Percentiles rank a stretch among this genome's conserved stretches.
phyloP scores from a whole-genome alignment of 2,113 vertebrate genomes.

The Accipiter cooperii region DNA sequence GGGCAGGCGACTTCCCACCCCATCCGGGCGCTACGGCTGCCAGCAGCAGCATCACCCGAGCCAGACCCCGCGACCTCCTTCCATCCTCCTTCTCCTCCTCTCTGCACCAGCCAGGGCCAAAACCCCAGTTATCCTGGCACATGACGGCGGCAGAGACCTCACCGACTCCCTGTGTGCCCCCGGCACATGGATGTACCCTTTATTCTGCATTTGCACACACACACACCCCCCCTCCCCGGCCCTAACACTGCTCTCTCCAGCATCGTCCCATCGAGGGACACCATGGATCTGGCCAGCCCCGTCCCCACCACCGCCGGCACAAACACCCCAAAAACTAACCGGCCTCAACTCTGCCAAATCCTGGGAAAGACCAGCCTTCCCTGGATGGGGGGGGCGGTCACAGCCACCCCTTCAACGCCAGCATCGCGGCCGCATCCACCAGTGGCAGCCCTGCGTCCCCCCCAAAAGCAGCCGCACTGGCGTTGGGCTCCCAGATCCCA shows the following conservation, averaged over 20 bases:
- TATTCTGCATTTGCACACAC: neutral
- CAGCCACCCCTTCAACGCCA: neutral
- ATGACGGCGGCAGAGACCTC: neutral
- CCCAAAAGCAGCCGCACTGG: neutral
- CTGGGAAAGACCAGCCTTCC: conserved; percentile 33
- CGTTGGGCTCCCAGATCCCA: neutral
- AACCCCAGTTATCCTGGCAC: rapidly evolving
- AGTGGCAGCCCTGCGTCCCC: too few species aligned
- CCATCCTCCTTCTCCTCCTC: neutral
- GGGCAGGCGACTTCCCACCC: neutral
- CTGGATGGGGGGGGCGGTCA: neutral
- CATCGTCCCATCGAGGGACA: neutral
- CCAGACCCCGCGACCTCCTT: neutral
- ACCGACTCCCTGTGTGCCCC: neutral
- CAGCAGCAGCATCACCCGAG: neutral
- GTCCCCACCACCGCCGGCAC: rapidly evolving
- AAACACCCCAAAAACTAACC: neutral
- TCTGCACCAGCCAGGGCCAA: neutral
- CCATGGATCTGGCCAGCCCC: neutral
- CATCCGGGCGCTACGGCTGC: neutral
- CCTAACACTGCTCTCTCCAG: neutral
- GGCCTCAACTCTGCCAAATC: neutral
- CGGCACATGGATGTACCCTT: neutral
- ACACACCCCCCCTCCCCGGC: too few species aligned
- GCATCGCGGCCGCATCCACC: too few species aligned